These are phyloP conservation scores for Stenchaetothrips biformis DNA, from an alignment of 2,888 invertebrate species.

Conservation along the genomic window DNA sequence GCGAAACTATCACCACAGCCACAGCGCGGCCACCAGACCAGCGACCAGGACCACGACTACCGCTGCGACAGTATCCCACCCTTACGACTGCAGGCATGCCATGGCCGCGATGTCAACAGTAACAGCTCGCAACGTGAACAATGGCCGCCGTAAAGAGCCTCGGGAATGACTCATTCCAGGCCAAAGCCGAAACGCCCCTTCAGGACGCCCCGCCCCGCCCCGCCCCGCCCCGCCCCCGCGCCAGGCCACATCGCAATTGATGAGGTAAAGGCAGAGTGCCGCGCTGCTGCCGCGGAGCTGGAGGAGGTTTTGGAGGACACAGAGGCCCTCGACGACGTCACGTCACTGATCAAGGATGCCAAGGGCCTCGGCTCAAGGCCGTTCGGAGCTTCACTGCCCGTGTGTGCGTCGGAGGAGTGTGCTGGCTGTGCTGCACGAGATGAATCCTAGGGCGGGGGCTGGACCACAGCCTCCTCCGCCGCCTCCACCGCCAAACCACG, in stretches of 20 bases:
- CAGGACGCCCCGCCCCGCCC: background rate
- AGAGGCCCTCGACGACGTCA: background rate
- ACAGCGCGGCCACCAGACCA: too few species aligned
- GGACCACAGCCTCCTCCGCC: too few species aligned
- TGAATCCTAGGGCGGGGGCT: too few species aligned
- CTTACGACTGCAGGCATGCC: background rate
- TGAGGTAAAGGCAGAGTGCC: background rate
- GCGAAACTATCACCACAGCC: too few species aligned
- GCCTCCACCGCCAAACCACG: too few species aligned
- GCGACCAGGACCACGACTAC: too few species aligned
- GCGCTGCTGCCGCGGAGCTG: too few species aligned
- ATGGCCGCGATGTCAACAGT: background rate
- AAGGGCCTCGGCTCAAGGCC: too few species aligned
- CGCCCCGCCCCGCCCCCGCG: background rate
- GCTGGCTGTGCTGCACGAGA: too few species aligned
- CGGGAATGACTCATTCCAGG: conserved; percentile 1
- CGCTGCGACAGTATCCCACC: too few species aligned
- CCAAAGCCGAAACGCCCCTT: background rate
- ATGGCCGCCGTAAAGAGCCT: background rate
- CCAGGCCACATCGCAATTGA: background rate
- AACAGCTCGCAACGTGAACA: background rate
- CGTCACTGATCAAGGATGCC: background rate
- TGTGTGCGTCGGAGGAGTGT: too few species aligned
- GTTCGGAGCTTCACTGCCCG: too few species aligned
- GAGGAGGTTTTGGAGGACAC: background rate